phyloP scores from a whole-genome alignment of 2,888 invertebrate genomes.

The Tholera decimalis region DNA sequence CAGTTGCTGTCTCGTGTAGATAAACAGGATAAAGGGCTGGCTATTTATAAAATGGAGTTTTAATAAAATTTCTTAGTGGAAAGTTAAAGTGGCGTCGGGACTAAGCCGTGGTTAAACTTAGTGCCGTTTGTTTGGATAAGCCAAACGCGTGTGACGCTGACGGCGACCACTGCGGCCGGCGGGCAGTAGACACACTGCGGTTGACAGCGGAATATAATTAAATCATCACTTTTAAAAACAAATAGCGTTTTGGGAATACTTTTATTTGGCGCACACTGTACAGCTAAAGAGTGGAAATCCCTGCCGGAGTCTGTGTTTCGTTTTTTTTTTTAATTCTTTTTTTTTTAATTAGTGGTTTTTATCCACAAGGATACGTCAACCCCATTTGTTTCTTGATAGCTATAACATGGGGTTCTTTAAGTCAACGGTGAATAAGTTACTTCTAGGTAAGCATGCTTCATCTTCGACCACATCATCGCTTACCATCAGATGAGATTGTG shows the following conservation, averaged over 20 bases:
- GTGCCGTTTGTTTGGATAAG: slow-evolving; percentile 80
- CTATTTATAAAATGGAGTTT: slow-evolving; percentile 66
- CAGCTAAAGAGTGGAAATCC: too few species aligned
- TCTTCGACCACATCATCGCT: too few species aligned
- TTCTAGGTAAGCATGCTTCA: too few species aligned
- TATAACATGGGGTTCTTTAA: too few species aligned
- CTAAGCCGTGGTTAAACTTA: slow-evolving; percentile 81
- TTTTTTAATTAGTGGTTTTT: too few species aligned
- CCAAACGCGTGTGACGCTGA: slow-evolving; percentile 71
- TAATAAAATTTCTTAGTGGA: slow-evolving; percentile 77
- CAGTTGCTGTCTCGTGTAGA: slow-evolving; percentile 7
- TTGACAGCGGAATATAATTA: slow-evolving; percentile 10
- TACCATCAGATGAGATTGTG: too few species aligned
- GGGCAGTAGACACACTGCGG: slow-evolving; percentile 27
- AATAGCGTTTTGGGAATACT: not conserved
- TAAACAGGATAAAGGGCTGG: slow-evolving; percentile 28
- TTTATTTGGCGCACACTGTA: too few species aligned
- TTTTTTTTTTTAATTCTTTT: too few species aligned
- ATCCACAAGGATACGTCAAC: too few species aligned
- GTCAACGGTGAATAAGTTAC: too few species aligned
- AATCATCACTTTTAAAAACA: not conserved
- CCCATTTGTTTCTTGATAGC: too few species aligned
- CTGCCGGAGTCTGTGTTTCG: too few species aligned
- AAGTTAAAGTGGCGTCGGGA: slow-evolving; percentile 73
- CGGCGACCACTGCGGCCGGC: slow-evolving; percentile 37